Base-by-base conservation (phyloP, 2,888 invertebrate species). In the Lypha dubia region DNA sequence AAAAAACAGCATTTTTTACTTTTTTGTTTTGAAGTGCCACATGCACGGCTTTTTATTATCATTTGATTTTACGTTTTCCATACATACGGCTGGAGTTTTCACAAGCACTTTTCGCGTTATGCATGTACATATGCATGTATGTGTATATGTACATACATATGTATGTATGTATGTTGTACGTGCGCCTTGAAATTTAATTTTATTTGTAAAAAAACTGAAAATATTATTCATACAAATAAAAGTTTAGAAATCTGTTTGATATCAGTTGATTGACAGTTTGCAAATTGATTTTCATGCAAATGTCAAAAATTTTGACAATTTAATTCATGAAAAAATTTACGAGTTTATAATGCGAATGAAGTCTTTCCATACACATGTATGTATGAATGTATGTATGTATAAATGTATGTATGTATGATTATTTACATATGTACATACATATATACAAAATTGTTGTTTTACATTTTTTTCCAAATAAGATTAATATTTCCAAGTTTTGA, bases 281-380 rank as follows among this genome's bases (percentile, higher is more conserved):
- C 90, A 90, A 90, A 90, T 90, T 90, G 89, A 89, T 90, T 90
- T 89, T 88, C 89, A 89, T 89, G 90, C 88, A 87, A 88, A 87
- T 89, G 88, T 89, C 89, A 89, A 88, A 89, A 88, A 80, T 83
- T 71, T 85, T 87, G 87, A 86, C 86, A 87, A 86, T 82, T 86
- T 86, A 85, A 83, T 86, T 77, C 73, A 73, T 77, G 75, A 85
- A 86, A 79, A 79, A 73, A 62, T 68, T 86, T 79, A 80, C 58
- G 65, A 67, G 56, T 67, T 44, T 79, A 49, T 77, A 24, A 38
- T 24, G 28, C 1, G 44, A 32, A 63, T 71, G 24, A 74, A 79
- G 71, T 79, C 75, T 62, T 53, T 24, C 53, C 20, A 63, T 68
- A 62, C n/a, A n/a, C n/a, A 71, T 63, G 70, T 35, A n/a, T 11